These are phyloP conservation scores for Microcebus jonahi DNA, from an alignment of 2,113 vertebrate species.

Conservation along the genomic window DNA sequence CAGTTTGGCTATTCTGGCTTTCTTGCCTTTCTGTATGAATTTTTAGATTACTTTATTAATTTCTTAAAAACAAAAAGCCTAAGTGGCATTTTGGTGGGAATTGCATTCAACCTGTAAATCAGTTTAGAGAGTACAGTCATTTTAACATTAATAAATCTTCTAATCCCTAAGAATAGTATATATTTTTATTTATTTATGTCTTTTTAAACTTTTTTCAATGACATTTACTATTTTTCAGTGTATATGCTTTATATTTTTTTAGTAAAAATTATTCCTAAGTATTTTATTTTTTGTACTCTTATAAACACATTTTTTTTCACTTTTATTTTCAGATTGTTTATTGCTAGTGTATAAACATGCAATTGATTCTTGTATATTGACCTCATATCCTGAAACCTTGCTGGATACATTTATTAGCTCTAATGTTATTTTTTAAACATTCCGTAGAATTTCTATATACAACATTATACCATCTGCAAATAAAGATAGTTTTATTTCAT, in stretches of 20 bases:
- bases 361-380: background rate
- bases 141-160: background rate
- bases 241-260: background rate
- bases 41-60: background rate
- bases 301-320: background rate
- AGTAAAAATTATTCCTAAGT: background rate
- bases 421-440: background rate
- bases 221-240: background rate
- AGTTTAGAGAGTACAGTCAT: background rate
- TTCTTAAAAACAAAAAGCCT: background rate
- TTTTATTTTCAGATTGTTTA: background rate
- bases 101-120: background rate
- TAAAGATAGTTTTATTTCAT: background rate
- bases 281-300: background rate
- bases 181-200: background rate
- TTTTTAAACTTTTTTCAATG: background rate
- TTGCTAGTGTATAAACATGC: background rate
- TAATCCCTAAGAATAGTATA: background rate
- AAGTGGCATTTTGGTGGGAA: background rate
- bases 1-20: background rate
- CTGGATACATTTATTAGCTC: background rate
- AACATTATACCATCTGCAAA: background rate
- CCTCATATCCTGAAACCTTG: background rate
- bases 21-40: background rate
- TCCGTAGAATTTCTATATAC: background rate